Conservation (phyloP, 2,797 vertebrate species). For the Cuniculus paca region DNA sequence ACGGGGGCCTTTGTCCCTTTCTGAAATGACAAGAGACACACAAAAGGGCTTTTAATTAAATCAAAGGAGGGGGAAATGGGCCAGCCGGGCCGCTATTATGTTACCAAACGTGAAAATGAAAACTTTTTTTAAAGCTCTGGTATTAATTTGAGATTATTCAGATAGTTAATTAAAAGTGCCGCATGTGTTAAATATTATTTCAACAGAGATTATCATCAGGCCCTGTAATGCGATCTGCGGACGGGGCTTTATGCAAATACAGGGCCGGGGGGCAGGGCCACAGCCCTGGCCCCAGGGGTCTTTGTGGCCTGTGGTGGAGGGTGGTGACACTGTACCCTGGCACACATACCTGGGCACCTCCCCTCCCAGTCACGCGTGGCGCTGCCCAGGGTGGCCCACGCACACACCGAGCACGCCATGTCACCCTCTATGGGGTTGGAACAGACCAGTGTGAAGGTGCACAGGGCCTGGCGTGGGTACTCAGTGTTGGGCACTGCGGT, state of each 20-base stretch:
- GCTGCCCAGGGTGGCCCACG: not conserved
- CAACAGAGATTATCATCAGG: slow-evolving; percentile 97
- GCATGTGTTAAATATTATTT: slow-evolving; percentile 99
- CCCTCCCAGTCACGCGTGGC: too few relatives aligned
- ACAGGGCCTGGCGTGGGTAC: not conserved
- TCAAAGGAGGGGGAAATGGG: slow-evolving; percentile 88
- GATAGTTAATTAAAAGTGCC: slow-evolving; percentile 99
- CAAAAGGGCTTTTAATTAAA: slow-evolving; percentile 91
- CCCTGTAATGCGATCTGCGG: slow-evolving; percentile 97
- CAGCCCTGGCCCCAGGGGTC: too few relatives aligned
- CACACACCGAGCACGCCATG: not conserved
- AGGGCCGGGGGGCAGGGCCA: slow-evolving; percentile 75
- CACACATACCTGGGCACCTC: not conserved
- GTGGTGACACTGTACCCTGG: not conserved
- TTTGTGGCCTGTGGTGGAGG: not conserved
- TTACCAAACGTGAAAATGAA: slow-evolving; percentile 91
- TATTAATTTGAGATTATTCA: slow-evolving; percentile 93
- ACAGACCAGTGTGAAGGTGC: not conserved
- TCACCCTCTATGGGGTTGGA: not conserved
- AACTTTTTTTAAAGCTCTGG: slow-evolving; percentile 93
- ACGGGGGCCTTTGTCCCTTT: slow-evolving; percentile 82
- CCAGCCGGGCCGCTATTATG: slow-evolving; percentile 89
- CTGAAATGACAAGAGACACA: slow-evolving; percentile 89
- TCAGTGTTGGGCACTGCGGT: not conserved
- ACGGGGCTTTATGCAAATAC: slow-evolving; percentile 96